Evolutionary conservation across 2,797 vertebrate genomes (phyloP).

Genomic region (Alauda arvensis): DNA sequence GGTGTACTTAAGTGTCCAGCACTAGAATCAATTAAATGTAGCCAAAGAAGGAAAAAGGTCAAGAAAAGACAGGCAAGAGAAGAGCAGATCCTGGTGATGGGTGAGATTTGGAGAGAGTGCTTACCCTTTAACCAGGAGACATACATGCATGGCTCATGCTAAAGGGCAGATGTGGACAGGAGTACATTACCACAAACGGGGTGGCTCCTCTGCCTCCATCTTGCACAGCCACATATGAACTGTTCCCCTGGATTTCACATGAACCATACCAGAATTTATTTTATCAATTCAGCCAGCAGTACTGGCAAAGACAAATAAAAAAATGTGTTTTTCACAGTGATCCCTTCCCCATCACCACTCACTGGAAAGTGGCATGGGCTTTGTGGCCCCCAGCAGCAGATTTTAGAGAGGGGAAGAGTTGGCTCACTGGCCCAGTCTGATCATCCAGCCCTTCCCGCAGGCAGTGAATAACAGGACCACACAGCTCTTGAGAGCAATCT

Average conservation of each 20-base stretch:
- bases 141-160: not conserved
- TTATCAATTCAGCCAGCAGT: not conserved
- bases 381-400: not conserved
- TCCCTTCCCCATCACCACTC: not conserved
- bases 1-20: not conserved
- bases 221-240: not conserved
- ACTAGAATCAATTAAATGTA: not conserved
- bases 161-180: not conserved
- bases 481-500: not conserved
- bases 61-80: not conserved
- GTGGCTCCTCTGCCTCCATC: not conserved
- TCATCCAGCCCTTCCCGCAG: not conserved
- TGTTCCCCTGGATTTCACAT: not conserved
- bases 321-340: fast-evolving
- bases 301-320: not conserved
- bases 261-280: not conserved
- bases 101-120: not conserved
- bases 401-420: not conserved
- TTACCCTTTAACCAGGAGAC: not conserved
- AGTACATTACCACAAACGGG: not conserved
- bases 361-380: not conserved
- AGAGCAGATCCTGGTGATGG: not conserved
- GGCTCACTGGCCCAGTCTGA: not conserved
- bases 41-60: not conserved
- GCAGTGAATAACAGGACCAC: not conserved